These are phyloP conservation scores for Malacoctenus gilli DNA, from an alignment of 2,797 vertebrate genomes.

Conservation along the genomic window DNA sequence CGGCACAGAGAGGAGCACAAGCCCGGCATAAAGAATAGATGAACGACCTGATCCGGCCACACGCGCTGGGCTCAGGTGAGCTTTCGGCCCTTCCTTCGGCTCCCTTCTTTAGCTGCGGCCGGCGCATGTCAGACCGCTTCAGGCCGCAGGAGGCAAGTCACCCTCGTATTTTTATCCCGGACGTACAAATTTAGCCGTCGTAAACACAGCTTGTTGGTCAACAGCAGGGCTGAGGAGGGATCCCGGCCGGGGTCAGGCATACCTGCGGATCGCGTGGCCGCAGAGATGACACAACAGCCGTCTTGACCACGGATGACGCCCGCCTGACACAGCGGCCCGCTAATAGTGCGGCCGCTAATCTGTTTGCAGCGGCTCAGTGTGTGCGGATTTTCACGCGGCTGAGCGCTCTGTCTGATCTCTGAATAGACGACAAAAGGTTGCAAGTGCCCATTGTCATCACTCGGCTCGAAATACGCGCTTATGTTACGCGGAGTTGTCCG, in stretches of 20 bases:
- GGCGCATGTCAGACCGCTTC: slow-evolving; percentile 18
- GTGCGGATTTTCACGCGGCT: slow-evolving; percentile 46
- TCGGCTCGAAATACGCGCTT: slow-evolving; percentile 66
- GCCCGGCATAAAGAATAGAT: slow-evolving; percentile 29
- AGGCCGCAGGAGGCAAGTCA: slow-evolving; percentile 55
- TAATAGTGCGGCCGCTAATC: slow-evolving; percentile 68
- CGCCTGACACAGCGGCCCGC: slow-evolving; percentile 66
- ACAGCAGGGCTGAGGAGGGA: slow-evolving; percentile 26
- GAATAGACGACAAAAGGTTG: slow-evolving; percentile 68
- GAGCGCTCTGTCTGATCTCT: slow-evolving; percentile 53
- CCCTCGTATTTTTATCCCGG: slow-evolving; percentile 64
- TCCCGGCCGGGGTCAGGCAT: slow-evolving; percentile 24
- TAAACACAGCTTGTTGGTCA: slow-evolving; percentile 73
- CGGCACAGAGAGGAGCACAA: slow-evolving; percentile 20
- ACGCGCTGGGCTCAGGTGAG: slow-evolving; percentile 12
- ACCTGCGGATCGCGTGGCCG: slow-evolving; percentile 54
- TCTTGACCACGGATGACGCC: slow-evolving; percentile 61
- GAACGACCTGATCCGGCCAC: too few relatives aligned
- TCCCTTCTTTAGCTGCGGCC: slow-evolving; percentile 47
- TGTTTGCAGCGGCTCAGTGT: slow-evolving; percentile 75
- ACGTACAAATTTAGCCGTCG: slow-evolving; percentile 66
- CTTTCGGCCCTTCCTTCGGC: slow-evolving; percentile 21
- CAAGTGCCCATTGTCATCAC: slow-evolving; percentile 53
- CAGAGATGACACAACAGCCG: slow-evolving; percentile 69
- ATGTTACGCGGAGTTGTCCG: slow-evolving; percentile 41